phyloP scores from a whole-genome alignment of 2,888 invertebrate species.

The Synanthedon formicaeformis region DNA sequence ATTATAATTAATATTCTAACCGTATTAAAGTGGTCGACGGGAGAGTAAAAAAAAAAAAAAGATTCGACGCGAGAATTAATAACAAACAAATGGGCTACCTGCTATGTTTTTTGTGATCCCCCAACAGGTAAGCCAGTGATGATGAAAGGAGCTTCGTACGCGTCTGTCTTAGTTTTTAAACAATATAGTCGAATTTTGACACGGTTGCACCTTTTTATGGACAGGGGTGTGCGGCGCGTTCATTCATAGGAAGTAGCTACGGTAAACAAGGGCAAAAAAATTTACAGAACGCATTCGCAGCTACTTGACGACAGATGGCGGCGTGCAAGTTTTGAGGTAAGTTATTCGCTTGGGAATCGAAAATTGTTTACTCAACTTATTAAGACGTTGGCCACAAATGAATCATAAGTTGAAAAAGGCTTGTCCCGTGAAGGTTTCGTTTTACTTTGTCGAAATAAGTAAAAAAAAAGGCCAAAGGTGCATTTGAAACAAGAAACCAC shows the following conservation, averaged over 20 bases:
- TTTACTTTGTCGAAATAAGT: conserved; percentile 41
- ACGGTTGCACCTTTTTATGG: conserved; percentile 61
- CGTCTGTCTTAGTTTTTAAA: conserved; percentile 63
- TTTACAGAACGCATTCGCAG: conserved; percentile 17
- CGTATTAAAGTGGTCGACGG: conserved; percentile 63
- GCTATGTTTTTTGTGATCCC: conserved; percentile 64
- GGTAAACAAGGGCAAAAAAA: conserved; percentile 31
- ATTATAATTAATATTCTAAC: conserved; percentile 71
- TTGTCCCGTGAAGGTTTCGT: conserved; percentile 23
- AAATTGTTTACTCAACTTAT: neutral
- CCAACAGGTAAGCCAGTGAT: conserved; percentile 59
- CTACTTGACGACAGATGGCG: conserved; percentile 58
- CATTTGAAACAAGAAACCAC: conserved; percentile 65
- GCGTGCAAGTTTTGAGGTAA: conserved; percentile 3
- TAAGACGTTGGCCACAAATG: neutral
- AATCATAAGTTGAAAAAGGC: conserved; percentile 9
- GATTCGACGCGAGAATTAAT: conserved; percentile 69
- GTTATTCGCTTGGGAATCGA: no score
- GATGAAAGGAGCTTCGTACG: conserved; percentile 62
- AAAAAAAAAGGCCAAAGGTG: conserved; percentile 47
- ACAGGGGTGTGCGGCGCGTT: conserved; percentile 23
- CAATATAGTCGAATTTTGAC: conserved; percentile 63
- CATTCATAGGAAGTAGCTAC: conserved; percentile 47
- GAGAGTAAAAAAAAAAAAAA: conserved; percentile 45
- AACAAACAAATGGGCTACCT: conserved; percentile 72